A percentile compares a stretch with the other conserved stretches of the same genome.
Conservation (phyloP, 2,113 vertebrate species). For the cat (Felis catus) region DNA sequence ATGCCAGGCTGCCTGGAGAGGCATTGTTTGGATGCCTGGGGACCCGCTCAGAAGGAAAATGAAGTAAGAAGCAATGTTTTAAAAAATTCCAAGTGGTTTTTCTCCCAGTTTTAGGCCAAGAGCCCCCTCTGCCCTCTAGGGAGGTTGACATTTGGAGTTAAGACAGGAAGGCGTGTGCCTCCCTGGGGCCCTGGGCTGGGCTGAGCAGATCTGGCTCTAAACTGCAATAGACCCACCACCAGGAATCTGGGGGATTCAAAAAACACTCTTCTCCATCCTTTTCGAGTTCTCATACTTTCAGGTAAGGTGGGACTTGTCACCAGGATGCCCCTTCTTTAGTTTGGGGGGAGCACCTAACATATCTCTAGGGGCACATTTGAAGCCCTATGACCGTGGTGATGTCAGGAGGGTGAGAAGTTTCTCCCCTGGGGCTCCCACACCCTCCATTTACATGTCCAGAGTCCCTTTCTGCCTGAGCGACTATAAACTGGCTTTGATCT, state of each 20-base stretch:
- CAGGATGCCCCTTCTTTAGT: background rate
- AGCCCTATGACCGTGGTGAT: background rate
- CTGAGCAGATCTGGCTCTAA: background rate
- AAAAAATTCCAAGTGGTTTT: background rate
- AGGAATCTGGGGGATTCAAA: background rate
- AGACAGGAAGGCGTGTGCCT: background rate
- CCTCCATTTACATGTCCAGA: background rate
- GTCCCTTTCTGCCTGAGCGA: background rate
- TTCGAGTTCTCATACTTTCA: background rate
- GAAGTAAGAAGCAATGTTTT: background rate
- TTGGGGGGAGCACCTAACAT: background rate
- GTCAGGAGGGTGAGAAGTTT: background rate
- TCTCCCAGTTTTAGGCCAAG: background rate
- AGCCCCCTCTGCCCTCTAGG: background rate
- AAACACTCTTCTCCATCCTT: background rate
- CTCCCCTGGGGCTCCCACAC: background rate
- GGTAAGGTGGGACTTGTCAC: background rate
- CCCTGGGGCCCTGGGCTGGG: background rate
- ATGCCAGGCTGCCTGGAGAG: slow-evolving; percentile 60
- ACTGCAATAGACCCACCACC: background rate
- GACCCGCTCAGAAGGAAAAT: slow-evolving; percentile 60
- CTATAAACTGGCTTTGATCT: background rate
- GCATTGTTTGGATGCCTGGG: slow-evolving; percentile 70
- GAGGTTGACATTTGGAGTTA: background rate
- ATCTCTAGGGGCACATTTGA: background rate